Conservation (phyloP, 2,797 vertebrate genomes). For the Menidia menidia region DNA sequence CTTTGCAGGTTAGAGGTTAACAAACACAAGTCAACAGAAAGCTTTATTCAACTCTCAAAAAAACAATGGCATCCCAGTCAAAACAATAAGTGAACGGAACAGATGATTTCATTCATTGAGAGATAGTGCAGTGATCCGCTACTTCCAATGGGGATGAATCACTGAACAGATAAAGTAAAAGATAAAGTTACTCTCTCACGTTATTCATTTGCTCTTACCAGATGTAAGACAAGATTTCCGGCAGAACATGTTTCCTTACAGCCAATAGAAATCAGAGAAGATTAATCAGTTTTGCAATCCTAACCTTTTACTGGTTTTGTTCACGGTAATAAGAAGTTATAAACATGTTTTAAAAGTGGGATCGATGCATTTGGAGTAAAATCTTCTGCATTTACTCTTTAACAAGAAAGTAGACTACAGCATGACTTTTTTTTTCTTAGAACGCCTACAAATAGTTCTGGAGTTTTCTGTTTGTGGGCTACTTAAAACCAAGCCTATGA, state of each 20-base stretch:
- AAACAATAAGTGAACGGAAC: background rate
- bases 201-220: constrained; percentile 8
- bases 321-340: no score
- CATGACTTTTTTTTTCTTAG: no score
- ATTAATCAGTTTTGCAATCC: no score
- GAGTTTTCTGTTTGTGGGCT: no score
- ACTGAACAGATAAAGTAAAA: background rate
- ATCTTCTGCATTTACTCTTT: no score
- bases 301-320: no score
- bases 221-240: background rate
- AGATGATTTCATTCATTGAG: background rate
- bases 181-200: background rate
- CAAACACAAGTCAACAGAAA: background rate
- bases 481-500: no score
- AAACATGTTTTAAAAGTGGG: no score
- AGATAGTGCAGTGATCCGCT: background rate
- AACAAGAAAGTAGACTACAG: no score
- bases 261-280: background rate
- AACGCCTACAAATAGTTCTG: no score
- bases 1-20: constrained; percentile 21
- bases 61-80: background rate
- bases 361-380: no score
- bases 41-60: background rate
- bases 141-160: background rate
- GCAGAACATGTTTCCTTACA: background rate